These are phyloP conservation scores for Hesperia comma DNA, from an alignment of 2,888 invertebrate species.

Conservation along the genomic window DNA sequence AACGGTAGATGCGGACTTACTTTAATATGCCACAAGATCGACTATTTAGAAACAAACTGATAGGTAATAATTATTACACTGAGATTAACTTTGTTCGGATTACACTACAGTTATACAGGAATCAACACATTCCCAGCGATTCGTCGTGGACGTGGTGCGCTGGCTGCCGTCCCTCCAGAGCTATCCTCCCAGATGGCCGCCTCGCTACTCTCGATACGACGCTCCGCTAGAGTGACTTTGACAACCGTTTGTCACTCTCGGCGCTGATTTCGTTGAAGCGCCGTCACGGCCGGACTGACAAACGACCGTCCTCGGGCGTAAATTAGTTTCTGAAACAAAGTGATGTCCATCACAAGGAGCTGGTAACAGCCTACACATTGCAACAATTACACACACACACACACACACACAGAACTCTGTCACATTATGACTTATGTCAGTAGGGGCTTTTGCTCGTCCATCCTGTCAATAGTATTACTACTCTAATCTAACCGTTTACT, in stretches of 20 bases:
- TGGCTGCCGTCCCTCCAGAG: background rate
- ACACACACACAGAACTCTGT: background rate
- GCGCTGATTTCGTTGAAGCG: background rate
- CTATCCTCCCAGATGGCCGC: background rate
- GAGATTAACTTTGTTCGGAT: too few relatives aligned
- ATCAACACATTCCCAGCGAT: too few relatives aligned
- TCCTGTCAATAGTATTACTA: background rate
- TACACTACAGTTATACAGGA: too few relatives aligned
- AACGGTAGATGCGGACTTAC: too few relatives aligned
- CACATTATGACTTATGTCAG: background rate
- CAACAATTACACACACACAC: too few relatives aligned
- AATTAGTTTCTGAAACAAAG: background rate
- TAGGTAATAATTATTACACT: too few relatives aligned
- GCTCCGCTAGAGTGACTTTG: background rate
- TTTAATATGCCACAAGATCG: too few relatives aligned
- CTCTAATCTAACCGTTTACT: too few relatives aligned
- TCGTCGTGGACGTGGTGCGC: background rate
- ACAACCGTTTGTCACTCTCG: constrained; percentile 2
- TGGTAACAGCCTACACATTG: too few relatives aligned
- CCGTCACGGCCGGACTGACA: constrained; percentile 5
- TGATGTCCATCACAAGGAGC: background rate
- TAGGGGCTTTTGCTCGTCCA: background rate
- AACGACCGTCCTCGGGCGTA: constrained; percentile 1
- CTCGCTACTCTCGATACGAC: background rate
- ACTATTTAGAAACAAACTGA: too few relatives aligned